Evolutionary conservation across 2,888 invertebrate species (phyloP).

Genomic region (Rhodophaea formosa): DNA sequence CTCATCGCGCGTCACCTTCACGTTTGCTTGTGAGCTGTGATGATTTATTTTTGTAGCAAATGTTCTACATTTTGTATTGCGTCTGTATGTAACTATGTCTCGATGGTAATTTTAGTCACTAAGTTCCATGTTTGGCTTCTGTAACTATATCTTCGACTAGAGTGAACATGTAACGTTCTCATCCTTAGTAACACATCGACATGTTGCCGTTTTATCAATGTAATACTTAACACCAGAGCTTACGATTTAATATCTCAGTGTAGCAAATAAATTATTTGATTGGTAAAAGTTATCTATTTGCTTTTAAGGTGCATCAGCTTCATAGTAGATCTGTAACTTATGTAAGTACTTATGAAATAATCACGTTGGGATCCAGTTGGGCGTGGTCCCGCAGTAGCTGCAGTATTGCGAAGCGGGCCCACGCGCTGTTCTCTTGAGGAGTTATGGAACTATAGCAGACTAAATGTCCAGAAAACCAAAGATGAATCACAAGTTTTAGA

Average conservation of each 20-base stretch:
- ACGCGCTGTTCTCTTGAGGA: conserved; percentile 47
- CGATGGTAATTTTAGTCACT: conserved; percentile 61
- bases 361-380: conserved; percentile 51
- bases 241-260: conserved; percentile 23
- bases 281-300: conserved; percentile 70
- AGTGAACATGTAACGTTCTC: conserved; percentile 39
- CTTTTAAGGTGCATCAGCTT: conserved; percentile 73
- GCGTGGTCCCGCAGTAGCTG: conserved; percentile 32
- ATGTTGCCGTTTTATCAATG: conserved; percentile 8
- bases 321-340: conserved; percentile 79
- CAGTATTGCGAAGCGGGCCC: conserved; percentile 12
- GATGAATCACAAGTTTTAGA: conserved; percentile 72
- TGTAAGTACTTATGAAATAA: conserved; percentile 76
- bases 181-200: conserved; percentile 27
- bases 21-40: conserved; percentile 74
- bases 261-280: conserved; percentile 31
- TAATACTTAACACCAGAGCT: conserved; percentile 25
- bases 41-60: conserved; percentile 59
- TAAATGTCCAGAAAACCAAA: conserved; percentile 70
- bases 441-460: conserved; percentile 71
- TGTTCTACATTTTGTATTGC: conserved; percentile 52
- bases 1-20: conserved; percentile 56
- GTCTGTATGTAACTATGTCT: conserved; percentile 52
- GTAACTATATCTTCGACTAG: conserved; percentile 33
- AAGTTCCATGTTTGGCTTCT: conserved; percentile 61